Evolutionary conservation across 2,888 invertebrate species (phyloP).

Genomic region (Brenthis hecate): DNA sequence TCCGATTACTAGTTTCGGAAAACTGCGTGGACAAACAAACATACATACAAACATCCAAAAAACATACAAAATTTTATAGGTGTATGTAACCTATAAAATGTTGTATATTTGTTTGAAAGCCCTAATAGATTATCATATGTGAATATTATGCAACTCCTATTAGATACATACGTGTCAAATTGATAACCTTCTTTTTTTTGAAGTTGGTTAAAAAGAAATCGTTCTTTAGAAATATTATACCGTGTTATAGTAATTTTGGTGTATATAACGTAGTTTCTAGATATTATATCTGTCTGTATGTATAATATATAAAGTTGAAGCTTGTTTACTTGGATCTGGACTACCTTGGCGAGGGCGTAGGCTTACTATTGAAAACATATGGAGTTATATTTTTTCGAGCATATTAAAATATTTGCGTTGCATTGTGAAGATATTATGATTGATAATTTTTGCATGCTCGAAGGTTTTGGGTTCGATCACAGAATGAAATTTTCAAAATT

Average conservation of each 20-base stretch:
- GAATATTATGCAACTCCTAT: too few species aligned
- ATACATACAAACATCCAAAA: too few species aligned
- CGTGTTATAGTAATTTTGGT: constrained; percentile 5
- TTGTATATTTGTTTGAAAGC: too few species aligned
- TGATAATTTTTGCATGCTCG: background rate
- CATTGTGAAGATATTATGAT: too few species aligned
- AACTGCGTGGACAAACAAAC: too few species aligned
- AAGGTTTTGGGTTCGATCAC: background rate
- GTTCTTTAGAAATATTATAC: constrained; percentile 35
- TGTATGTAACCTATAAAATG: too few species aligned
- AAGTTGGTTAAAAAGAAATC: constrained; percentile 20
- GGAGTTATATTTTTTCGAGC: constrained; percentile 27
- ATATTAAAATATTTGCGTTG: background rate
- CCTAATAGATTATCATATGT: too few species aligned
- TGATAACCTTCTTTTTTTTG: too few species aligned
- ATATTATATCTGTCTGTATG: constrained; percentile 4
- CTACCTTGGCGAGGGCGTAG: constrained; percentile 76
- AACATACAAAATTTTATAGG: too few species aligned
- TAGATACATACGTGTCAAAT: too few species aligned
- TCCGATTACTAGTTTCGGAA: too few species aligned
- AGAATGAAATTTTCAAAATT: too few species aligned
- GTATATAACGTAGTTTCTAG: constrained; percentile 1
- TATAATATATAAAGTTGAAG: constrained; percentile 1
- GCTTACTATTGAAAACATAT: constrained; percentile 51
- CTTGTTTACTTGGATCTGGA: constrained; percentile 49